Evolutionary conservation across 2,113 vertebrate genomes (phyloP), one percentile per base, ranked within the genome.

Genomic region (Cynocephalus volans): DNA sequence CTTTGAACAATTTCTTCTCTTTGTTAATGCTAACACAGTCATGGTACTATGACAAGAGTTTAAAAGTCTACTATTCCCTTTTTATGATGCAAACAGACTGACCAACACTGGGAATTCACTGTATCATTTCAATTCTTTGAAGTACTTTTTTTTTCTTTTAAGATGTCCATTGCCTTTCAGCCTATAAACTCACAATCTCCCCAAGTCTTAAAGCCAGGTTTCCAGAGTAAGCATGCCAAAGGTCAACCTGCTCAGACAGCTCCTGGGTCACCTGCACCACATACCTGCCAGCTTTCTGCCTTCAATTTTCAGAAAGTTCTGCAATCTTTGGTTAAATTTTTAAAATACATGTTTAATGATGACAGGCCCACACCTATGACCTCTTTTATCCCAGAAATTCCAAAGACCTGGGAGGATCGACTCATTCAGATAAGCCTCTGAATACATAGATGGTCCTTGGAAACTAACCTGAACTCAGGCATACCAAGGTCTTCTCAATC

Each of bases 341-440:
- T 73, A 14, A 96, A 96, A 96, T 89, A 73, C 56, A 80, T 85
- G n/a, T 82, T 97, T 93, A 94, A 96, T 90, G 73, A 93, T 64
- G 62, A 72, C 31, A 93, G 50, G 41, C 26, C 69, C 69, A 79
- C 45, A 90, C 50, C 45, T 92, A 93, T 96, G 79, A 50, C 67
- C 64, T 31, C 69, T 69, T 72, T n/a, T 45, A 93, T 48, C 93
- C 58, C 77, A 90, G 76, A 93, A 88, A 95, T 95, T 97, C 88
- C 84, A 81, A 96, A 88, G 76, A 80, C 58, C 60, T 28, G 14
- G 82, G 88, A 97, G 81, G 60, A 95, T 69, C 52, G 45, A 48
- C 64, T 93, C 50, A 94, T 54, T 73, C 31, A 88, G 95, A 94
- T 67, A 95, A 96, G 81, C 67, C 76, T 85, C 56, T 84, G 72